Base-by-base conservation (phyloP, 2,113 vertebrate species). In the Erinaceus europaeus region DNA sequence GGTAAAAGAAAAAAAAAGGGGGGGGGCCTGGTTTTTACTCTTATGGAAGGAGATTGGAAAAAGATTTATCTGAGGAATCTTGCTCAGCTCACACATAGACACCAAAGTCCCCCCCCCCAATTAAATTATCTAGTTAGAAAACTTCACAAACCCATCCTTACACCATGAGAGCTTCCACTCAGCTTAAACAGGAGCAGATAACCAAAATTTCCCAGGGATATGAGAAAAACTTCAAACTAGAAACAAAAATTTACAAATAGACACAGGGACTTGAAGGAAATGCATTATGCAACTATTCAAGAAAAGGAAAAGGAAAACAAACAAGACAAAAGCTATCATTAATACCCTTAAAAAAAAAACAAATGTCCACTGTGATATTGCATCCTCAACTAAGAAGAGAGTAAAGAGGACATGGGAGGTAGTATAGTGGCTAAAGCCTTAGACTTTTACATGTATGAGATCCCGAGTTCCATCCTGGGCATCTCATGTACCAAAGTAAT, bases 201-300 rank as follows among this genome's bases (percentile, higher is more conserved):
- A 74, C 44, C 84, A 78, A 36, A 52, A 61, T n/a, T 52, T 50
- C 34, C 14, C 46, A 62, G 36, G 48, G 34, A 53, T 46, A 40
- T 36, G 73, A 75, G 13, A 67, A 65, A 74, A 83, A 64, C 38
- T 46, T 77, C 12, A 46, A 34, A 20, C 14, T 57, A 50, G 68
- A 78, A 86, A 82, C 53, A 23, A 83, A 91, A 83, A 53, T 46
- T 27, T 32, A n/a, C 40, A 74, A 69, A 74, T 10, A 83, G 71
- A 46, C 38, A 55, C 50, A 29, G 40, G 74, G 88, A 34, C 46
- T 50, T 38, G 2, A 36, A 52, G 62, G 55, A 77, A 62, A 52
- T 62, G 8, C 17, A 32, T 64, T 52, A 73, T 12, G 32, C 23
- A 50, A 36, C 78, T 67, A 48, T 32, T n/a, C n/a, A n/a, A n/a